Base-by-base conservation (phyloP, 2,888 invertebrate species). In the Acanthosepion lycidas region DNA sequence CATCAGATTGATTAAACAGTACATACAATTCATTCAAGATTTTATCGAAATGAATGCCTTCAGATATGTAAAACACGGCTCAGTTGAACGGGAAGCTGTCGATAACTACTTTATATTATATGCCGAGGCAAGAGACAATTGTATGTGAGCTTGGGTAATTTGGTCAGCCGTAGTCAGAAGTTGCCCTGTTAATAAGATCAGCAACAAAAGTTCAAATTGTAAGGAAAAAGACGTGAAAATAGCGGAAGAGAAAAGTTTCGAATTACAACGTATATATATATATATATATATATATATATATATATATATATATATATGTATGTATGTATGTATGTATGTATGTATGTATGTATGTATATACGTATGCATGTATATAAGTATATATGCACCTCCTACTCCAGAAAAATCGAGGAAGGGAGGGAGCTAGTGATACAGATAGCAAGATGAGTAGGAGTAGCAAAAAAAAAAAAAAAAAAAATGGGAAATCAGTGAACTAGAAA, bases 21-120 rank as follows among this genome's bases (percentile, higher is more conserved):
- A 33, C 78, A 78, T 33, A 78, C 78, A 33, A n/a, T 78, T 78
- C n/a, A 78, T n/a, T 78, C n/a, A n/a, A 78, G 78, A 12, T 78
- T 78, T 78, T 78, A 78, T n/a, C 78, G 78, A n/a, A 78, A 78
- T 78, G n/a, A 78, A 33, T 78, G 78, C 78, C 78, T n/a, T 78
- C 78, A 78, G n/a, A 78, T n/a, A 78, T 78, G 78, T 78, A 78
- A 78, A 78, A 78, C 78, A 78, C 78, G 78, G 78, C 78, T 78
- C 78, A 78, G n/a, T 78, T 78, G 78, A 78, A n/a, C 78, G 33
- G n/a, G 78, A n/a, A n/a, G 18, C n/a, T 9, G 78, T 15, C 15
- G 18, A 15, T n/a, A 78, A 78, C n/a, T 78, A n/a, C 78, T 78
- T 78, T 78, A 33, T 78, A 78, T 78, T 78, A 78, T 78, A n/a